Conservation (phyloP, 2,113 vertebrate species). For the Illadopsis cleaveri region DNA sequence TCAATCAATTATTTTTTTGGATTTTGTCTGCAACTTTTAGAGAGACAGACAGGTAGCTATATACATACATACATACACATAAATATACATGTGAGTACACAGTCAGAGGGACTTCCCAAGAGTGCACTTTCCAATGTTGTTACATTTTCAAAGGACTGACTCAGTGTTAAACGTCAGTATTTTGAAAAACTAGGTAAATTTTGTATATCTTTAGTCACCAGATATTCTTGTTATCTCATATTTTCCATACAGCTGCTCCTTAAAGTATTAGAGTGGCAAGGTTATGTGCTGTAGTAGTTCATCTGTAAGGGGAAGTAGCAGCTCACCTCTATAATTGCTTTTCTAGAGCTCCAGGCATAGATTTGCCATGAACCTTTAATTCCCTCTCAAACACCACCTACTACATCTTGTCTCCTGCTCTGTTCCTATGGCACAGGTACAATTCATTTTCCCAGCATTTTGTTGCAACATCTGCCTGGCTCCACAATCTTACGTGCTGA, state of each 20-base stretch:
- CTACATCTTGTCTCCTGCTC: neutral
- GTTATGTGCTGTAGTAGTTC: neutral
- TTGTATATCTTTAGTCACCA: neutral
- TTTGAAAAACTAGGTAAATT: neutral
- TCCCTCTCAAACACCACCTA: neutral
- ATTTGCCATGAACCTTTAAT: slow-evolving; percentile 50
- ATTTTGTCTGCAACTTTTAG: neutral
- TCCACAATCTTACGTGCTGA: neutral
- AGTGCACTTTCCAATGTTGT: neutral
- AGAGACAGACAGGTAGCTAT: neutral
- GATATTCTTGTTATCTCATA: slow-evolving; percentile 8
- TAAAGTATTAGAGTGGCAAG: slow-evolving; percentile 21
- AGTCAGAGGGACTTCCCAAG: neutral
- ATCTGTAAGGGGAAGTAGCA: slow-evolving; percentile 22
- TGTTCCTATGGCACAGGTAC: neutral
- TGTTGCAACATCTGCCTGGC: neutral
- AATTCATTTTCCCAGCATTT: neutral
- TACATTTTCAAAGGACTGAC: neutral
- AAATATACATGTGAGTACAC: neutral
- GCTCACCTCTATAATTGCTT: slow-evolving; percentile 49
- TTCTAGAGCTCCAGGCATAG: slow-evolving; percentile 29
- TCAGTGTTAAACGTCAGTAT: neutral
- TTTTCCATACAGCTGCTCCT: slow-evolving; percentile 20
- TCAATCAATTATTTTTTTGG: neutral
- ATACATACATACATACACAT: too few relatives aligned